Evolutionary conservation across 2,888 invertebrate genomes (phyloP).

Genomic region (Gnatocerus cornutus): DNA sequence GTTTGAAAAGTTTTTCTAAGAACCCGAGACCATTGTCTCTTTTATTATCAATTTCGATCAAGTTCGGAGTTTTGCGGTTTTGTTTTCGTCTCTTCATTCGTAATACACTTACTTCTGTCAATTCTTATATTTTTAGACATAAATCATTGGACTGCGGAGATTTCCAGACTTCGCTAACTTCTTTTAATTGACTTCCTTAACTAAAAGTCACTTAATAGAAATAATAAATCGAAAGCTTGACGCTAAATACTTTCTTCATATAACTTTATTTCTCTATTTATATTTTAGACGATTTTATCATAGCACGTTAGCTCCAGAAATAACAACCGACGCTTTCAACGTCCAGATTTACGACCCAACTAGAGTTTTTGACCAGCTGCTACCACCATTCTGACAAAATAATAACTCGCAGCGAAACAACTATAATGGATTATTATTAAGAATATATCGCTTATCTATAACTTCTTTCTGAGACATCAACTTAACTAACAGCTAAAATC

Average conservation of each 20-base stretch:
- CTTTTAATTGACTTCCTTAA: slow-evolving; percentile 46
- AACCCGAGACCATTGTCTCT: slow-evolving; percentile 8
- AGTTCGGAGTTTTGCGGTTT: slow-evolving; percentile 30
- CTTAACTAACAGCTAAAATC: too few relatives aligned
- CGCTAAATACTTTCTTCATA: slow-evolving; percentile 34
- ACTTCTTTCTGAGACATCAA: background rate
- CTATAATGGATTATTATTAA: slow-evolving; percentile 3
- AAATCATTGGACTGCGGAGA: slow-evolving; percentile 35
- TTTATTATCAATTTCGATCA: slow-evolving; percentile 27
- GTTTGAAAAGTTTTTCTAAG: slow-evolving; percentile 10
- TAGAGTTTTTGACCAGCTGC: slow-evolving; percentile 17
- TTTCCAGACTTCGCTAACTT: slow-evolving; percentile 29
- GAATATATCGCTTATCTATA: background rate
- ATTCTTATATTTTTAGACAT: slow-evolving; percentile 41
- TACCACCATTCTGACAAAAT: slow-evolving; percentile 19
- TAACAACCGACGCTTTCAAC: slow-evolving; percentile 32
- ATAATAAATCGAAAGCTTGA: slow-evolving; percentile 44
- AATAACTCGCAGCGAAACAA: slow-evolving; percentile 9
- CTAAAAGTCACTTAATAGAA: slow-evolving; percentile 45
- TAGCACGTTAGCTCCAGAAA: slow-evolving; percentile 39
- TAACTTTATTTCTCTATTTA: slow-evolving; percentile 43
- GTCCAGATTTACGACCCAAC: slow-evolving; percentile 31
- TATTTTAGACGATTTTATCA: slow-evolving; percentile 39
- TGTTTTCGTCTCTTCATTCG: slow-evolving; percentile 41
- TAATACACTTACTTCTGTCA: slow-evolving; percentile 39